Conservation (phyloP, 2,797 vertebrate genomes). For the Mallotus villosus region DNA sequence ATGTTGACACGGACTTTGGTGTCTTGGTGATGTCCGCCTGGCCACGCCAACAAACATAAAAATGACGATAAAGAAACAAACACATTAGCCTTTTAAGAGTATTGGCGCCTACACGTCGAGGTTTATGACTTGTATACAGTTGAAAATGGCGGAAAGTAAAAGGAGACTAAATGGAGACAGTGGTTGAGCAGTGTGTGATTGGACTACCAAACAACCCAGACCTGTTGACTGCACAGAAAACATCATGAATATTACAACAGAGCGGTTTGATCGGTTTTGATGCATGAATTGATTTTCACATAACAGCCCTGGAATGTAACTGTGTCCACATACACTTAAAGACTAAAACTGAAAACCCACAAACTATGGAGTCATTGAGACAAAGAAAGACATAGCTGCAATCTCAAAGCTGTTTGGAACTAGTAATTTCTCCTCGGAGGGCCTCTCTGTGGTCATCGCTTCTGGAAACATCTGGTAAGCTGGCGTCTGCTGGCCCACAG, state of each 20-base stretch:
- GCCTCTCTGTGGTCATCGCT: slow-evolving; percentile 66
- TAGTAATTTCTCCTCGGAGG: slow-evolving; percentile 69
- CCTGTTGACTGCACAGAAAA: slow-evolving; percentile 17
- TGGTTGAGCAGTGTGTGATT: not conserved
- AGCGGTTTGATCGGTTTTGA: slow-evolving; percentile 8
- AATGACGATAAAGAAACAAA: slow-evolving; percentile 11
- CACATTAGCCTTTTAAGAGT: not conserved
- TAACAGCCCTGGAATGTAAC: slow-evolving; percentile 1
- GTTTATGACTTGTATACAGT: slow-evolving; percentile 28
- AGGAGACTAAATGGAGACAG: not conserved
- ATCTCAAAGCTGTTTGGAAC: slow-evolving; percentile 16
- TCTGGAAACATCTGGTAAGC: slow-evolving; percentile 70
- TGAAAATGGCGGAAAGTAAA: not conserved
- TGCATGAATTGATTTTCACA: slow-evolving; percentile 23
- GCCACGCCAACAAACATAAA: slow-evolving; percentile 27
- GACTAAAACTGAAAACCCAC: not conserved
- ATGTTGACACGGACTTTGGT: slow-evolving; percentile 93
- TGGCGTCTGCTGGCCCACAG: slow-evolving; percentile 72
- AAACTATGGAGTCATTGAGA: not conserved
- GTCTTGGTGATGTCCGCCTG: slow-evolving; percentile 91
- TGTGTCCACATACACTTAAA: not conserved
- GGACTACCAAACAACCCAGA: not conserved
- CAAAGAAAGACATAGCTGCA: not conserved
- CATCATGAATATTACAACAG: slow-evolving; percentile 20
- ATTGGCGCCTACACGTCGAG: slow-evolving; percentile 1